A percentile compares a stretch with the other conserved stretches of the same genome.
These are phyloP conservation scores for Eurois occulta DNA, from an alignment of 2,888 invertebrate genomes.

Conservation along the genomic window DNA sequence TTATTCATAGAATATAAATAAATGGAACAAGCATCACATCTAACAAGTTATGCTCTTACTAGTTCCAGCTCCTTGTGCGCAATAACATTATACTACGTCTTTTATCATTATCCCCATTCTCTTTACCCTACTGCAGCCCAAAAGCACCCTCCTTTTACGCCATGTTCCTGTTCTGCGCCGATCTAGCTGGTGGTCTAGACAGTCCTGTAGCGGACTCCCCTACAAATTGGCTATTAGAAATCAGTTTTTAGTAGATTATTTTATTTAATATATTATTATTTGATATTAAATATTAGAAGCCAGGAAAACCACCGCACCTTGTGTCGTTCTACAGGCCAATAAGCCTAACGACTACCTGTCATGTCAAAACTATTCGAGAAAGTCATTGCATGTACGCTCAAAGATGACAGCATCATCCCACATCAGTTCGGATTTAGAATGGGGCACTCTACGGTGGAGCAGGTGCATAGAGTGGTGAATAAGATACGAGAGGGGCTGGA, in stretches of 20 bases:
- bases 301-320: too few relatives aligned
- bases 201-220: background rate
- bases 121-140: background rate
- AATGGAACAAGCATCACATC: background rate
- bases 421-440: too few relatives aligned
- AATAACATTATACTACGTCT: background rate
- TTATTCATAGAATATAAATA: background rate
- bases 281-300: too few relatives aligned
- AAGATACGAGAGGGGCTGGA: too few relatives aligned
- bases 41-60: background rate
- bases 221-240: background rate
- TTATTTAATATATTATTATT: too few relatives aligned
- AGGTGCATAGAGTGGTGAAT: too few relatives aligned
- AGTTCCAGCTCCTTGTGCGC: background rate
- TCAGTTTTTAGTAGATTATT: background rate
- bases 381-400: too few relatives aligned
- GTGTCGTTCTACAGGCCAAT: too few relatives aligned
- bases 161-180: background rate
- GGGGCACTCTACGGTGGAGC: too few relatives aligned
- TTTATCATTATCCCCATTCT: background rate
- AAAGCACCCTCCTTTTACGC: background rate
- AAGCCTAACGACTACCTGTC: too few relatives aligned
- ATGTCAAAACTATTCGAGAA: too few relatives aligned
- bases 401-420: too few relatives aligned
- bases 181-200: background rate